These are phyloP conservation scores for Drosophila macrospina DNA, from an alignment of 2,888 invertebrate species.

Conservation along the genomic window DNA sequence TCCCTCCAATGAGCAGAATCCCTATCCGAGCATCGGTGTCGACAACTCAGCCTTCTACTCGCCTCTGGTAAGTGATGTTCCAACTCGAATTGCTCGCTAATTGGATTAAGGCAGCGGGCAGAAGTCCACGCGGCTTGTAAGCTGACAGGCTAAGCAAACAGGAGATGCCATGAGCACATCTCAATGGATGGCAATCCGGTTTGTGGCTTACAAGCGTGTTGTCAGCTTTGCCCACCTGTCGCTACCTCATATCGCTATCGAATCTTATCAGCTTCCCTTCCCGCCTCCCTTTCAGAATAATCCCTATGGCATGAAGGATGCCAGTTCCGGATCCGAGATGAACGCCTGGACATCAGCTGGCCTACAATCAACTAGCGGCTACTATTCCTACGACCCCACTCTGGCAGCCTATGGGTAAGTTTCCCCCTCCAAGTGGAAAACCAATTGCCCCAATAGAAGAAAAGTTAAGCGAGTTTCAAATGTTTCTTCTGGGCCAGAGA, in stretches of 20 bases:
- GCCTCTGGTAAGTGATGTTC: conserved; percentile 92
- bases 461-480: conserved; percentile 63
- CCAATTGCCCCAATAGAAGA: conserved; percentile 6
- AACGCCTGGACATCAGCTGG: conserved; percentile 96
- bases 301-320: conserved; percentile 95
- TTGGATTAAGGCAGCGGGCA: conserved; percentile 72
- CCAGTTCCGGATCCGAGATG: conserved; percentile 93
- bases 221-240: conserved; percentile 39
- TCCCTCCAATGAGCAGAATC: conserved; percentile 95
- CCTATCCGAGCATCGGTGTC: conserved; percentile 96
- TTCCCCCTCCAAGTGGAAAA: not conserved
- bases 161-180: conserved; percentile 41
- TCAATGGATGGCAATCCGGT: conserved; percentile 36
- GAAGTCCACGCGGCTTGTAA: conserved; percentile 67
- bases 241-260: conserved; percentile 1
- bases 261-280: not conserved
- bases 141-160: conserved; percentile 53
- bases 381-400: conserved; percentile 97
- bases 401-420: conserved; percentile 95
- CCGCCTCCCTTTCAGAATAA: conserved; percentile 88
- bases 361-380: conserved; percentile 95
- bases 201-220: conserved; percentile 57
- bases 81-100: conserved; percentile 37
- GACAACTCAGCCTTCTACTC: conserved; percentile 98
- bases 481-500: conserved; percentile 58